Base-by-base conservation (phyloP, 2,888 invertebrate species). In the Sylvicola cinctus region DNA sequence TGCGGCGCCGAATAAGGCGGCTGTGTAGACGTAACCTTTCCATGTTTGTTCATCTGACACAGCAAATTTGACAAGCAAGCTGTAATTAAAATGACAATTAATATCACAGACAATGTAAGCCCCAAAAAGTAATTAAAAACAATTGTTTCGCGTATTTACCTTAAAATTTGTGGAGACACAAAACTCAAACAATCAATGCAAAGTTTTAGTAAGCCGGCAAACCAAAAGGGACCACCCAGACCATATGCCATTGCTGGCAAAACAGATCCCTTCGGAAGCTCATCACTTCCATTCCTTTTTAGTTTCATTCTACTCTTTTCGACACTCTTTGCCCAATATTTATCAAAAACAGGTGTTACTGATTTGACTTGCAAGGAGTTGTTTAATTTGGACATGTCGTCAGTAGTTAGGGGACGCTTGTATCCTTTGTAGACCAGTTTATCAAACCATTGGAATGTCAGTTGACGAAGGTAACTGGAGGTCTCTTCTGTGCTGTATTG, bases 371-470 rank as follows among this genome's bases (percentile, higher is more conserved):
- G 72, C 52, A 91, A 87, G 43, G 74, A 72, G 3, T 76, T 72
- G 47, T 88, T 85, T 53, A 96, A 67, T 30, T 79, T 73, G 91
- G 93, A 96, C 11, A 96, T 60, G 56, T 96, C 90, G 31, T 67
- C 62, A 39, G 72, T 68, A 41, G 75, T 80, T 40, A 96, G 58
- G 11, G 87, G 80, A 43, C 77, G 73, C 37, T 71, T 71, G 59
- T 81, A 93, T 15, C 93, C 93, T 41, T 68, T 72, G 61, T 81
- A 71, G 2, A 87, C 78, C 49, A 91, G 61, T 1, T 68, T 52
- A 56, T 88, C 85, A 55, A 91, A 91, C 95, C 95, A 96, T 45
- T 78, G 70, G 57, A 85, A 93, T 3, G 81, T 69, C 16, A 91
- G 61, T 36, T 76, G 71, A 14, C 85, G 87, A 5, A 88, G 68